phyloP scores from a whole-genome alignment of 2,113 vertebrate genomes.

The Caretta caretta region DNA sequence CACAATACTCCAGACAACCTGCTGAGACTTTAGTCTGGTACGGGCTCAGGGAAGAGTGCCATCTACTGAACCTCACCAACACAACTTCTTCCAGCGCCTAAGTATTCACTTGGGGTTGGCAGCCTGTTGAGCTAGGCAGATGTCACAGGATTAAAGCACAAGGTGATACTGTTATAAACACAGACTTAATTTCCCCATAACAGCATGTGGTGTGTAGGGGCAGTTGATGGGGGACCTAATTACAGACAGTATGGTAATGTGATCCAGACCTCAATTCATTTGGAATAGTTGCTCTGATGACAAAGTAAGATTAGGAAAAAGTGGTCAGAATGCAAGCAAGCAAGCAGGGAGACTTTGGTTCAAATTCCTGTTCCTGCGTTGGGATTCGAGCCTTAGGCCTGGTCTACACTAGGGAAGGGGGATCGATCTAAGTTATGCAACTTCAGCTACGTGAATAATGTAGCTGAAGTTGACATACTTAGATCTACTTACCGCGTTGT shows the following conservation, averaged over 20 bases:
- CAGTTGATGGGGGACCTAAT: background rate
- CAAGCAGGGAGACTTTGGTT: background rate
- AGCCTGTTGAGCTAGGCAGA: background rate
- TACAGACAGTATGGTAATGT: background rate
- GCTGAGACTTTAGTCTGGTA: background rate
- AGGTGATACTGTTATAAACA: background rate
- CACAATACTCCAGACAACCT: background rate
- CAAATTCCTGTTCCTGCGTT: background rate
- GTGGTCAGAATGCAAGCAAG: background rate
- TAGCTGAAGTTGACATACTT: no score
- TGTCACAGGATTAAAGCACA: background rate
- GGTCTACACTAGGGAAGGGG: no score
- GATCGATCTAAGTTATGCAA: no score
- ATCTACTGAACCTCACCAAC: background rate
- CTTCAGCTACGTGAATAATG: no score
- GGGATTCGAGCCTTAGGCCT: background rate
- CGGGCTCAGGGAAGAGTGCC: background rate
- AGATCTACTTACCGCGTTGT: no score
- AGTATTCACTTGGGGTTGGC: background rate
- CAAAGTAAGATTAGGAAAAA: background rate
- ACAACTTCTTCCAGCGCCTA: background rate
- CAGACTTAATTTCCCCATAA: background rate
- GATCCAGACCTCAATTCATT: background rate
- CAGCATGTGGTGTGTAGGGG: accelerated
- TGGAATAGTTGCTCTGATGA: background rate